Conservation (phyloP, 2,797 vertebrate species). For the Petrocephalus sullivani region DNA sequence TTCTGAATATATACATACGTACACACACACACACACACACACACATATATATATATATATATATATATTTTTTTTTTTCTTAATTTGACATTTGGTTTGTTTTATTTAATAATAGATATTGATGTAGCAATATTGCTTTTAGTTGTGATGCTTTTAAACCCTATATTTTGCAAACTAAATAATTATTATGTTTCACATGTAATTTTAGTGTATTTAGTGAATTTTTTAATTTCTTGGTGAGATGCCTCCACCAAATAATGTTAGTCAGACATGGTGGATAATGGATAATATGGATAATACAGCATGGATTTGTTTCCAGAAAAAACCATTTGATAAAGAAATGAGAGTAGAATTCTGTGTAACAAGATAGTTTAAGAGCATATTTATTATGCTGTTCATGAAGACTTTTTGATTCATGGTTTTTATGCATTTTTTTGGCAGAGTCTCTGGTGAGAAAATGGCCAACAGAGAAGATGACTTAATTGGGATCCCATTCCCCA, state of each 20-base stretch:
- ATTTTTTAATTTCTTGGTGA: background rate
- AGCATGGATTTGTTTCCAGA: background rate
- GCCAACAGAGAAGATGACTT: constrained; percentile 88
- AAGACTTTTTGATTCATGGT: background rate
- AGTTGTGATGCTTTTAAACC: background rate
- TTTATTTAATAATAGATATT: background rate
- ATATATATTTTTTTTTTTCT: background rate
- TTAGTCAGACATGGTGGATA: background rate
- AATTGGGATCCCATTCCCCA: constrained; percentile 97
- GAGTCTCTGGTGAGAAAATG: constrained; percentile 66
- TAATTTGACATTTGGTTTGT: background rate
- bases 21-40: background rate
- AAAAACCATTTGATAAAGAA: background rate
- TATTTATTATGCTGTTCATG: background rate
- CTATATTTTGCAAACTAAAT: background rate
- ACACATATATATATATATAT: background rate
- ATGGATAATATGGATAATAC: background rate
- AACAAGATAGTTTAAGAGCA: background rate
- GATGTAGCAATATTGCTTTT: background rate
- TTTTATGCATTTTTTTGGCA: background rate
- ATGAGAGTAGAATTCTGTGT: background rate
- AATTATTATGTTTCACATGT: background rate
- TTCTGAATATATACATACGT: background rate
- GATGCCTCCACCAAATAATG: background rate
- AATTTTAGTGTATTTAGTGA: background rate